Percentiles rank a stretch among this genome's conserved stretches.
Conservation (phyloP, 37 sponge, comb jelly and placozoan genomes). For the Trichoplax adhaerens region DNA sequence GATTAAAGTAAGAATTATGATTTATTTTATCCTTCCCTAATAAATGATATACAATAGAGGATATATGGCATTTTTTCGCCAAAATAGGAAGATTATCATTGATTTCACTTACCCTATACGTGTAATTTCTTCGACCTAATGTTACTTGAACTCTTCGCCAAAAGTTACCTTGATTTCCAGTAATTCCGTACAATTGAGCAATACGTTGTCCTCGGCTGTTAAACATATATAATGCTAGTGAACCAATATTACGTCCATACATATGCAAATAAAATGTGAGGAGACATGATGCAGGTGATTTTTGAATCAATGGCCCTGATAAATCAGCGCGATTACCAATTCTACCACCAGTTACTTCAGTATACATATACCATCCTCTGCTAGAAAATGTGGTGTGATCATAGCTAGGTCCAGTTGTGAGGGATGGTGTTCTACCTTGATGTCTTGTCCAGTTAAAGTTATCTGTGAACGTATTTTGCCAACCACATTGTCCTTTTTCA, state of each 20-base stretch:
- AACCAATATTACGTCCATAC: constrained; percentile 18
- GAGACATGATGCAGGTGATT: constrained; percentile 10
- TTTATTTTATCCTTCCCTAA: too few species aligned
- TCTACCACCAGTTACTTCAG: constrained; percentile 4
- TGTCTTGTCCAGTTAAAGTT: constrained; percentile 17
- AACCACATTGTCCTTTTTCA: constrained; percentile 21
- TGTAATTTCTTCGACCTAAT: too few species aligned
- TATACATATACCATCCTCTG: constrained; percentile 14
- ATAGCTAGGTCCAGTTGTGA: constrained; percentile 7
- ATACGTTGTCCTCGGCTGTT: too few species aligned
- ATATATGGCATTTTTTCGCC: too few species aligned
- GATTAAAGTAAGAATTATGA: too few species aligned
- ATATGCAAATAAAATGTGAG: constrained; percentile 22
- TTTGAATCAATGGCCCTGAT: constrained; percentile 6
- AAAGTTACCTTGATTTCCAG: too few species aligned
- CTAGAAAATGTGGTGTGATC: constrained; percentile 18
- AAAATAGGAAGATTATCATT: too few species aligned
- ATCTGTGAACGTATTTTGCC: constrained; percentile 14
- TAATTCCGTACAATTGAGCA: too few species aligned
- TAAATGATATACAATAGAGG: too few species aligned
- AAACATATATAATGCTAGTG: background rate
- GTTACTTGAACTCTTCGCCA: too few species aligned
- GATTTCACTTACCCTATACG: too few species aligned
- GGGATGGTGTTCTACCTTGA: constrained; percentile 15
- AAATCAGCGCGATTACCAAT: background rate